These are phyloP conservation scores for Ceratosolen fusciceps DNA, from an alignment of 1,140 invertebrate species.

Conservation along the genomic window DNA sequence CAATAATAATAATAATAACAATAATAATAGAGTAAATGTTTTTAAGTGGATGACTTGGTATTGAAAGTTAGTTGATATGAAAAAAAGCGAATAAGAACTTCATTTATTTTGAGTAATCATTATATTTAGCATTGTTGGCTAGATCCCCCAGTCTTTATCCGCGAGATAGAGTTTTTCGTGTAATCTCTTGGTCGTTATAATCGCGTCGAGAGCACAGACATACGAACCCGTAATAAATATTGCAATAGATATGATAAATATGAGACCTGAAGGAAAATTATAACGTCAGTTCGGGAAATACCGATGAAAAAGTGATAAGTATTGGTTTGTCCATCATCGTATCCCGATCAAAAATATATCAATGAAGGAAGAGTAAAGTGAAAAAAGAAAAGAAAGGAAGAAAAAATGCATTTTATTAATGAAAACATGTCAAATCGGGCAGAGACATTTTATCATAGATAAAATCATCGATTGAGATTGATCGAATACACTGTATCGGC, in stretches of 20 bases:
- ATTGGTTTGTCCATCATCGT: conserved; percentile 20
- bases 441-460: background rate
- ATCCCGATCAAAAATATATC: background rate
- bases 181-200: background rate
- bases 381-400: background rate
- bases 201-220: background rate
- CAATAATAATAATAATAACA: too few species aligned
- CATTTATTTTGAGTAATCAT: conserved; percentile 3
- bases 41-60: too few species aligned
- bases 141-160: background rate
- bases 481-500: background rate
- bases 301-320: conserved; percentile 39
- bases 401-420: conserved; percentile 7
- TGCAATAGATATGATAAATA: background rate
- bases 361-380: background rate
- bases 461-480: conserved; percentile 8
- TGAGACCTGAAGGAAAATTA: background rate
- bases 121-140: background rate
- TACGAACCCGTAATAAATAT: conserved; percentile 11
- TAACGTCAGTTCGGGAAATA: conserved; percentile 21
- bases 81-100: conserved; percentile 13
- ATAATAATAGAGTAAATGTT: too few species aligned
- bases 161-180: background rate
- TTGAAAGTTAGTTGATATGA: background rate
- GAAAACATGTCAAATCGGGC: background rate